Percentiles rank a stretch among this genome's conserved stretches.
phyloP scores from a whole-genome alignment of 64 coral and sea anemone species.

The Montipora cactus region DNA sequence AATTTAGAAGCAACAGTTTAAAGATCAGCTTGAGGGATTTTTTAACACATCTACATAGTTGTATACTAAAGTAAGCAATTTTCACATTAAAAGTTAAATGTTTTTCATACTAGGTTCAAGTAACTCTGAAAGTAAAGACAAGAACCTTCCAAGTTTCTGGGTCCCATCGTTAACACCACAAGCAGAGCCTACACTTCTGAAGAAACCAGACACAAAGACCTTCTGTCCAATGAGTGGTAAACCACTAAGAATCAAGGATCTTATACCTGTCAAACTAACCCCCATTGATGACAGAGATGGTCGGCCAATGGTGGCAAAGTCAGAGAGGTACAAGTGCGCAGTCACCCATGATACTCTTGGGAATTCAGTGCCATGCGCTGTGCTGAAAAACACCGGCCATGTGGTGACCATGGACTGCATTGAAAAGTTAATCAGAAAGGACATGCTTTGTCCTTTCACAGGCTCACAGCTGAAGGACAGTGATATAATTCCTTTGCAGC shows the following conservation, averaged over 20 bases:
- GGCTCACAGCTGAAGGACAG: conserved; percentile 84
- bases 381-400: conserved; percentile 92
- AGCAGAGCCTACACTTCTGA: conserved; percentile 82
- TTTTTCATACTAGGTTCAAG: neutral
- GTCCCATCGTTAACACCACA: conserved; percentile 94
- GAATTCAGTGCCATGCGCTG: conserved; percentile 96
- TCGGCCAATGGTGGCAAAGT: conserved; percentile 83
- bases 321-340: conserved; percentile 92
- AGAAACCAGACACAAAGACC: conserved; percentile 95
- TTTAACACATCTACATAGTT: too few species aligned
- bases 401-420: conserved; percentile 99
- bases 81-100: neutral
- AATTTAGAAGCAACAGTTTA: too few species aligned
- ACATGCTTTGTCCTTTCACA: conserved; percentile 98
- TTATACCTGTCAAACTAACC: conserved; percentile 91
- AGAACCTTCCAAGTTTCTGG: conserved; percentile 97
- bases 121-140: conserved; percentile 24
- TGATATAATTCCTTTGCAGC: conserved; percentile 95
- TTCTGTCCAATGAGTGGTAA: conserved; percentile 95
- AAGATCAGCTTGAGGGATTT: too few species aligned
- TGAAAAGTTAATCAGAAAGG: conserved; percentile 95
- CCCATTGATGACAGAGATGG: conserved; percentile 73
- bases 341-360: conserved; percentile 95
- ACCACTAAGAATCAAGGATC: conserved; percentile 90
- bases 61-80: too few species aligned